These are phyloP conservation scores for Mormyrus lacerda DNA, from an alignment of 2,113 vertebrate species.

Conservation along the genomic window DNA sequence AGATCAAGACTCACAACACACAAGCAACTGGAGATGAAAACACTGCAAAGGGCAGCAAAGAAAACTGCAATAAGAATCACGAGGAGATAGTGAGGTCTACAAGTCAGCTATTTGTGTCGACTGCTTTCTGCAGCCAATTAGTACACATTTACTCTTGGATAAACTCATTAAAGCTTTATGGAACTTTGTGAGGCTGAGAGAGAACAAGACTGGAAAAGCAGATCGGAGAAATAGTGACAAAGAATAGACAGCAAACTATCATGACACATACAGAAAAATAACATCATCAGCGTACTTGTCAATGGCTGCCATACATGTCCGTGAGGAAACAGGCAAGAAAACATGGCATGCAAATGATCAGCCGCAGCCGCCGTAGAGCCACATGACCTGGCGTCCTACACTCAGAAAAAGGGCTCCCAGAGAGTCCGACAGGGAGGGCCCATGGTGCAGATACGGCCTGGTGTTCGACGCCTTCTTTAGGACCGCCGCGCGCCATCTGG, in stretches of 20 bases:
- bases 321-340: not conserved
- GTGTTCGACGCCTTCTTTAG: not conserved
- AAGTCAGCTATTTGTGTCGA: not conserved
- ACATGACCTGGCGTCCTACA: not conserved
- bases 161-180: not conserved
- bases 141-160: not conserved
- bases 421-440: not conserved
- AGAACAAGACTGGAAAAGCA: not conserved
- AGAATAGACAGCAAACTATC: not conserved
- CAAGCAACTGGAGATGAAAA: not conserved
- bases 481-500: not conserved
- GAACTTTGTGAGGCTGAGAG: not conserved
- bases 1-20: not conserved
- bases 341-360: not conserved
- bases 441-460: not conserved
- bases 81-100: not conserved
- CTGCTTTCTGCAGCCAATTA: not conserved
- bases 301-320: not conserved
- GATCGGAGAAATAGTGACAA: not conserved
- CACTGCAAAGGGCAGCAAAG: not conserved
- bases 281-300: not conserved
- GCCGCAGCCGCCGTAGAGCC: not conserved
- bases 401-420: not conserved
- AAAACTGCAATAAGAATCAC: not conserved
- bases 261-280: not conserved